Percentiles rank a stretch among this genome's conserved stretches.
These are phyloP conservation scores for Forbesichthys agassizii DNA, from an alignment of 2,113 vertebrate species.

Conservation along the genomic window DNA sequence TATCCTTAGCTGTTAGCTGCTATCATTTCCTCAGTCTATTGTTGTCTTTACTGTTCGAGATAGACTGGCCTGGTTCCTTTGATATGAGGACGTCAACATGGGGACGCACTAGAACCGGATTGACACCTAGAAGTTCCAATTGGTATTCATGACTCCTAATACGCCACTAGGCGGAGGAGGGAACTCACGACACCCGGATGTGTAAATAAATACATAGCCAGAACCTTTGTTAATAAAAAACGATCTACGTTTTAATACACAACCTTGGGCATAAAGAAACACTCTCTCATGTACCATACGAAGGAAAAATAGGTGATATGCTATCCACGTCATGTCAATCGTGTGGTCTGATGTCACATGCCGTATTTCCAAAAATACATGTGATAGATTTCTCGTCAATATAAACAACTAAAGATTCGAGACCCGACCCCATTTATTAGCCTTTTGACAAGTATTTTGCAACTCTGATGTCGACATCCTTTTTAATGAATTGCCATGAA, in stretches of 20 bases:
- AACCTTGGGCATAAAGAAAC: neutral
- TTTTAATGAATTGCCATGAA: too few species aligned
- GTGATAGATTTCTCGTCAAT: too few species aligned
- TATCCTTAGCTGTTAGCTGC: conserved; percentile 46
- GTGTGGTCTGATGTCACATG: too few species aligned
- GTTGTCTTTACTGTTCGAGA: conserved; percentile 79
- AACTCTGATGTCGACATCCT: too few species aligned
- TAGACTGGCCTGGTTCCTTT: conserved; percentile 71
- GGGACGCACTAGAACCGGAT: conserved; percentile 58
- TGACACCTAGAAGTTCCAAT: conserved; percentile 57
- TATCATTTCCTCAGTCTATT: conserved; percentile 72
- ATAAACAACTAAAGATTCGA: too few species aligned
- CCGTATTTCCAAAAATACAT: too few species aligned
- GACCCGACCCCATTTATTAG: too few species aligned
- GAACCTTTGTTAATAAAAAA: conserved; percentile 2
- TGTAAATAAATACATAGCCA: conserved; percentile 83
- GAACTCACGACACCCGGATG: conserved; percentile 76
- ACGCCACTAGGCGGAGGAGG: conserved; percentile 5
- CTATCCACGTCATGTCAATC: too few species aligned
- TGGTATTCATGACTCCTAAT: neutral
- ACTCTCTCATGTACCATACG: neutral
- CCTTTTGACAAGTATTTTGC: too few species aligned
- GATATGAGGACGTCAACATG: conserved; percentile 66
- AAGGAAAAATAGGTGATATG: too few species aligned
- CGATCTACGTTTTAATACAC: neutral